These are phyloP conservation scores for Crotalus tigris DNA, from an alignment of 2,113 vertebrate species.

Conservation along the genomic window DNA sequence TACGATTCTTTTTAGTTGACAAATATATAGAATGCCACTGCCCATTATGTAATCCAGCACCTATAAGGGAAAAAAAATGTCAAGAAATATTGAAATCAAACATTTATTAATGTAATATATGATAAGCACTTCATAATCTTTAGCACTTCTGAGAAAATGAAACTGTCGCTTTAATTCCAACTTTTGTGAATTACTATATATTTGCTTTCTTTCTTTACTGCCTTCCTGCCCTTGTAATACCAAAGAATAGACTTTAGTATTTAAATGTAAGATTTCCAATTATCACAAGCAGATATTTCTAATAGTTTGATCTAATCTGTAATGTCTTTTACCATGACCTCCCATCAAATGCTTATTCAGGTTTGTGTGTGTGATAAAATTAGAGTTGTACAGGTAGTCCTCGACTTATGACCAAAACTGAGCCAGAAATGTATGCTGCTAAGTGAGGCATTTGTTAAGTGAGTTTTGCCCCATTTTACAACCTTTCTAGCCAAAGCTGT, in stretches of 20 bases:
- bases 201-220: not conserved
- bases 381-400: not conserved
- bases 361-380: not conserved
- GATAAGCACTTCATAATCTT: not conserved
- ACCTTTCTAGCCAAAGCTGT: too few relatives aligned
- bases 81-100: not conserved
- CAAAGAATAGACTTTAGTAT: not conserved
- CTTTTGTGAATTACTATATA: not conserved
- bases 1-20: constrained; percentile 70
- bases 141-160: not conserved
- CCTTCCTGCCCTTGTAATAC: not conserved
- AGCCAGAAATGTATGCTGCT: too few relatives aligned
- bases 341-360: not conserved
- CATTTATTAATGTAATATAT: not conserved
- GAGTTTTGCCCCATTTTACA: too few relatives aligned
- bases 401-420: too few relatives aligned
- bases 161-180: not conserved
- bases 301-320: not conserved
- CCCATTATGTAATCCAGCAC: constrained; percentile 81
- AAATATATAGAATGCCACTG: constrained; percentile 89
- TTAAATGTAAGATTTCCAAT: not conserved
- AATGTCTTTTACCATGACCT: not conserved
- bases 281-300: not conserved
- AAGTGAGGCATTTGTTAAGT: too few relatives aligned
- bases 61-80: constrained; percentile 59